These are phyloP conservation scores for Crypturellus tataupa DNA, from an alignment of 2,797 vertebrate species.

Conservation along the genomic window DNA sequence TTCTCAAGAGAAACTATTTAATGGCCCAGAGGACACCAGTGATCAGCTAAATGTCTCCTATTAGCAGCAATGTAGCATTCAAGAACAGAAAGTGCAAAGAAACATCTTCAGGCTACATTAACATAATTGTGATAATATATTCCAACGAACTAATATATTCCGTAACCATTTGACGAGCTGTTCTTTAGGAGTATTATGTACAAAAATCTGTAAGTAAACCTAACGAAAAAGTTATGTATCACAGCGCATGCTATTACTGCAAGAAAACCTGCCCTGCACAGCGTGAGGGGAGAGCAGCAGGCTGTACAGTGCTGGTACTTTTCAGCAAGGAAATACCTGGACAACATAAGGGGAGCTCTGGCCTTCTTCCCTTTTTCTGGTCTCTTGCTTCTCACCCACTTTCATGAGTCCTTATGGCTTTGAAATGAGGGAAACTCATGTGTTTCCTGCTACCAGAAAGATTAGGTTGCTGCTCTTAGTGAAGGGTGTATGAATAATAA, in stretches of 20 bases:
- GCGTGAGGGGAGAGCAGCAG: background rate
- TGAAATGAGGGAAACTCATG: background rate
- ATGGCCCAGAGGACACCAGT: background rate
- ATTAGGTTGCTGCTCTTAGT: background rate
- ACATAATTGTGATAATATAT: background rate
- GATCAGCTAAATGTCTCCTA: background rate
- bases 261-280: background rate
- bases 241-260: background rate
- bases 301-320: background rate
- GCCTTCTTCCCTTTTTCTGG: background rate
- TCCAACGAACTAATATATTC: background rate
- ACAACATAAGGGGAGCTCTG: background rate
- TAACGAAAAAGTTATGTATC: constrained; percentile 13
- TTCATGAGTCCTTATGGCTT: background rate
- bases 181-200: constrained; percentile 24
- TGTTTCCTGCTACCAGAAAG: background rate
- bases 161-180: background rate
- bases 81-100: background rate
- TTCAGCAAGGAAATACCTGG: background rate
- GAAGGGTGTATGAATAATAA: background rate
- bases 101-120: constrained; percentile 3
- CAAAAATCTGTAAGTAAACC: constrained; percentile 19
- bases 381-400: background rate
- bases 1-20: constrained; percentile 12
- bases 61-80: background rate